Base-by-base conservation (phyloP, 2,113 vertebrate genomes). In the Phylloscopus trochilus region DNA sequence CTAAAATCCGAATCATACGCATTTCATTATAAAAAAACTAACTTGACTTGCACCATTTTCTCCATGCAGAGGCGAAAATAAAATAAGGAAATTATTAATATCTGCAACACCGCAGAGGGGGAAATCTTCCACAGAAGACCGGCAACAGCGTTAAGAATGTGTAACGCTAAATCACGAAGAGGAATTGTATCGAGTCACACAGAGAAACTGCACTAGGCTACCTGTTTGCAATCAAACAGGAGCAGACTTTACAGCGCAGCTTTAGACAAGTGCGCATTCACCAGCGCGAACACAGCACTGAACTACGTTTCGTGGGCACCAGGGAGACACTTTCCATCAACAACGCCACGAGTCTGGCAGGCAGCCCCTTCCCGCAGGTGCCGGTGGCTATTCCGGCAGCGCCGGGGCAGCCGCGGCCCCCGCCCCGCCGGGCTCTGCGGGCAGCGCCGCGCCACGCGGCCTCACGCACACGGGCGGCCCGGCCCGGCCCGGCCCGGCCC, bases 141-240 rank as follows among this genome's bases (percentile, higher is more conserved):
- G 22, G 24, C 21, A 46, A 39, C 4, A 23, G 35, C 11, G 2
- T 15, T 15, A 73, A 31, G 8, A 60, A 35, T 0, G 19, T 4
- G 0, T 1, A 58, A n/a, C 0, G 15, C 27, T 18, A 35, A 59
- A 39, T 2, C 15, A 1, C 0, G 47, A 7, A 3, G 12, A 58
- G 15, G 3, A 58, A 51, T 1, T 5, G 21, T 1, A 22, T 1
- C 1, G 46, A 68, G 53, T 33, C 18, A 23, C 53, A 22, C 22
- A 7, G 28, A 30, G 23, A 10, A 70, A 44, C 0, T 3, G 13
- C 4, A 22, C 5, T 1, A 4, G 30, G 44, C 35, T 10, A 15
- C 1, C 49, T 8, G 67, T 7, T 6, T 13, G 74, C 56, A 33
- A 68, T 0, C 22, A 39, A 44, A 43, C 44, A 6, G 64, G 55